Conservation (phyloP, 2,113 vertebrate genomes). For the Camelus dromedarius region DNA sequence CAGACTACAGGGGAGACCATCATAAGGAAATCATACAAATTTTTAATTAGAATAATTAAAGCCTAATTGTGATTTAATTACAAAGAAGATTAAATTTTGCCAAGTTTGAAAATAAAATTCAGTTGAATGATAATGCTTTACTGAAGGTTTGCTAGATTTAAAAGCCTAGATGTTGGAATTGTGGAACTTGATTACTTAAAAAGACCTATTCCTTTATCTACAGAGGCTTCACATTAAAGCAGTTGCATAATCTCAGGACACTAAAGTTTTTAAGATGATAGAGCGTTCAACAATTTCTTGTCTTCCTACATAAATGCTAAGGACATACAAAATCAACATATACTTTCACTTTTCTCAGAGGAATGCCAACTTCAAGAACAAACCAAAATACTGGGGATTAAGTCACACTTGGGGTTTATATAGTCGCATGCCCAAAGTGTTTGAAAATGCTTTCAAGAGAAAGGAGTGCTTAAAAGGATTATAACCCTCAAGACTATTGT, state of each 20-base stretch:
- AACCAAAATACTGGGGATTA: constrained; percentile 59
- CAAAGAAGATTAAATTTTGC: constrained; percentile 63
- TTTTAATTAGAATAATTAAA: constrained; percentile 75
- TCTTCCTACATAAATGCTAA: not conserved
- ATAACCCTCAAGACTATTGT: constrained; percentile 74
- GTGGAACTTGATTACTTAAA: not conserved
- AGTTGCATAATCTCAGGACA: not conserved
- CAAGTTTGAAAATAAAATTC: constrained; percentile 53
- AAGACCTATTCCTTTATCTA: not conserved
- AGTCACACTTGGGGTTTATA: constrained; percentile 41
- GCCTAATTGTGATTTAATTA: constrained; percentile 73
- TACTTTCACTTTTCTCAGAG: constrained; percentile 32
- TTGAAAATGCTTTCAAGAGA: constrained; percentile 70
- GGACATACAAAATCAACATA: constrained; percentile 16
- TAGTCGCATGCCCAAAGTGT: constrained; percentile 24
- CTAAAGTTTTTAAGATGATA: not conserved
- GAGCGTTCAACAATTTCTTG: not conserved
- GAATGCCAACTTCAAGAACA: constrained; percentile 39
- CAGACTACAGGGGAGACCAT: constrained; percentile 55
- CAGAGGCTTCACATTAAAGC: not conserved
- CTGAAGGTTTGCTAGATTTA: constrained; percentile 32
- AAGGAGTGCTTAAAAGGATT: constrained; percentile 66
- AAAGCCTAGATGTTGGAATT: not conserved
- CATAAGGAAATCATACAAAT: constrained; percentile 64
- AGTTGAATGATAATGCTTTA: constrained; percentile 9